Percentiles rank a stretch among this genome's conserved stretches.
Evolutionary conservation across 2,797 vertebrate genomes (phyloP).

Genomic region (Heteromormyrus szaboi): DNA sequence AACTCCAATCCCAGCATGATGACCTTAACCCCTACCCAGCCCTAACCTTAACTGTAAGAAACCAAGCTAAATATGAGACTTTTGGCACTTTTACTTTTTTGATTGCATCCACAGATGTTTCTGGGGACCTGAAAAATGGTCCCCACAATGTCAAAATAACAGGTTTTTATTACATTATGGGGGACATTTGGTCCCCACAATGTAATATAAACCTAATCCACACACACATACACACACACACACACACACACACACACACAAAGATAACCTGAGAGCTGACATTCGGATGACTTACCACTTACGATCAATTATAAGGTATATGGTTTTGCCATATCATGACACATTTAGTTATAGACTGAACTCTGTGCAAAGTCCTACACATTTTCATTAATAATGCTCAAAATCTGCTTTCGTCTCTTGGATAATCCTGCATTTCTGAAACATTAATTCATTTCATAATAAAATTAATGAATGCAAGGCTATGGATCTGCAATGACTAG

Average conservation of each 20-base stretch:
- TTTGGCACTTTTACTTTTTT: neutral
- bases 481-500: neutral
- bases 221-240: neutral
- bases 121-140: neutral
- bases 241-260: neutral
- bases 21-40: neutral
- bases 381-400: slow-evolving; percentile 46
- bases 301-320: slow-evolving; percentile 40
- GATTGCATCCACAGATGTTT: neutral
- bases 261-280: neutral
- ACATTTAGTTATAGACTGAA: slow-evolving; percentile 54
- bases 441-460: neutral
- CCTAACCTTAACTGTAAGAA: neutral
- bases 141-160: neutral
- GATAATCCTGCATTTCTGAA: slow-evolving; percentile 47
- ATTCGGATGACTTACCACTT: slow-evolving; percentile 20
- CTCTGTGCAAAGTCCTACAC: slow-evolving; percentile 43
- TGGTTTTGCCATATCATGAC: slow-evolving; percentile 48
- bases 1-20: neutral
- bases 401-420: slow-evolving; percentile 36
- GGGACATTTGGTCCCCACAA: neutral
- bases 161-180: neutral
- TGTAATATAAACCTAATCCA: neutral
- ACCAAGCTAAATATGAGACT: neutral
- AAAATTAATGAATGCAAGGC: neutral